Base-by-base conservation (phyloP, 2,888 invertebrate genomes). In the Eurois occulta region DNA sequence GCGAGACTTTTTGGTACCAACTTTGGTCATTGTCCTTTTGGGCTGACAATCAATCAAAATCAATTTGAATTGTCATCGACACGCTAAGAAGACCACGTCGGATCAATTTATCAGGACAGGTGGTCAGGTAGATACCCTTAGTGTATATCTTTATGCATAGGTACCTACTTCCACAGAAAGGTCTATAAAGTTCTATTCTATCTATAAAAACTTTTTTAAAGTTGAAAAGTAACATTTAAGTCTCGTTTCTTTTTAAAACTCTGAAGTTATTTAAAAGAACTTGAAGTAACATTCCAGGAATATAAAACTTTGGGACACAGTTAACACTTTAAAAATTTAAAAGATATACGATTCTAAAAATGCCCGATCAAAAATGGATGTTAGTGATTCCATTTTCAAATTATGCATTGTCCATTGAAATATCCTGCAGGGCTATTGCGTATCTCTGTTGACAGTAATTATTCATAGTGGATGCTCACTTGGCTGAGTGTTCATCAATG, bases 191-290 rank as follows among this genome's bases (percentile, higher is more conserved):
- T 67, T 38, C 1, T 77, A n/a, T 41, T 64, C 7, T 32, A 32
- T n/a, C 28, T 21, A 52, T 43, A 46, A 55, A 72, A 77, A 55
- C n/a, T 38, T 46, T 48, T 78, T 66, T 78, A 58, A 28, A 46
- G 55, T 68, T 24, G 35, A 28, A 21, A 77, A 75, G 13, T 58
- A 38, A 46, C 32, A 46, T 35, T 28, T 10, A 67, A 38, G 46
- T 78, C 69, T 58, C 38, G n/a, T 60, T 78, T 48, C 32, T 78
- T 78, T 65, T 46, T 24, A 28, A 46, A 67, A 78, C n/a, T 67
- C 21, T 46, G 18, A n/a, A 58, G 58, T 55, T 46, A 32, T 46
- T 38, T 78, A 18, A 68, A 58, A 60, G 16, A 69, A 69, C n/a
- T 78, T n/a, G 32, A 69, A 60, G 21, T 43, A 77, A 77, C 5